phyloP scores from a whole-genome alignment of 1,140 invertebrate species.

The Zaprionus kolodkinae region DNA sequence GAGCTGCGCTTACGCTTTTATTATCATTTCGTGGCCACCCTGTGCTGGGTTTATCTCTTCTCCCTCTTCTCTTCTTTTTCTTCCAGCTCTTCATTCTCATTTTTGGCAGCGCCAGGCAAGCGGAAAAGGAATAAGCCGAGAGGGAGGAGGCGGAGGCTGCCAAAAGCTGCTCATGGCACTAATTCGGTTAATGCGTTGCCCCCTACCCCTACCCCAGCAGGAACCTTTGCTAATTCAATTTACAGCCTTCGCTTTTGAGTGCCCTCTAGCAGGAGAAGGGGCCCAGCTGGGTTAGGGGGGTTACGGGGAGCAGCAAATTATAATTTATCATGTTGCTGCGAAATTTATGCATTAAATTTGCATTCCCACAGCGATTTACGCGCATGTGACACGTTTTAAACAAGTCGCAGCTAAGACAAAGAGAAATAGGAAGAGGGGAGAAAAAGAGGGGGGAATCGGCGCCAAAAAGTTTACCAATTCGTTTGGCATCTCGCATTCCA shows the following conservation, averaged over 20 bases:
- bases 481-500: constrained; percentile 26
- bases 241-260: constrained; percentile 47
- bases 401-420: constrained; percentile 6
- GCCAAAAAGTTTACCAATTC: constrained; percentile 57
- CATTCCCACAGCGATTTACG: constrained; percentile 41
- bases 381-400: constrained; percentile 44
- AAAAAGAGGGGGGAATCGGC: constrained; percentile 18
- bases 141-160: background rate
- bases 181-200: constrained; percentile 39
- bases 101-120: constrained; percentile 33
- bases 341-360: constrained; percentile 56
- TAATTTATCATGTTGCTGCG: constrained; percentile 40
- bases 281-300: too few species aligned
- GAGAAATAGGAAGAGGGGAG: background rate
- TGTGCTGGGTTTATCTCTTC: constrained; percentile 25
- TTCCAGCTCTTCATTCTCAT: constrained; percentile 26
- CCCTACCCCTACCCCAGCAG: constrained; percentile 7
- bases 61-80: background rate
- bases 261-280: constrained; percentile 25
- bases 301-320: constrained; percentile 37
- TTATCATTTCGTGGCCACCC: constrained; percentile 44
- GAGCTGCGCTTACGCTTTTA: constrained; percentile 44
- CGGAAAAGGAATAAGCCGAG: constrained; percentile 48
- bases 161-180: constrained; percentile 9
- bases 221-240: constrained; percentile 62